Base-by-base conservation (phyloP, 64 coral and sea anemone species). In the Porites australiensis region DNA sequence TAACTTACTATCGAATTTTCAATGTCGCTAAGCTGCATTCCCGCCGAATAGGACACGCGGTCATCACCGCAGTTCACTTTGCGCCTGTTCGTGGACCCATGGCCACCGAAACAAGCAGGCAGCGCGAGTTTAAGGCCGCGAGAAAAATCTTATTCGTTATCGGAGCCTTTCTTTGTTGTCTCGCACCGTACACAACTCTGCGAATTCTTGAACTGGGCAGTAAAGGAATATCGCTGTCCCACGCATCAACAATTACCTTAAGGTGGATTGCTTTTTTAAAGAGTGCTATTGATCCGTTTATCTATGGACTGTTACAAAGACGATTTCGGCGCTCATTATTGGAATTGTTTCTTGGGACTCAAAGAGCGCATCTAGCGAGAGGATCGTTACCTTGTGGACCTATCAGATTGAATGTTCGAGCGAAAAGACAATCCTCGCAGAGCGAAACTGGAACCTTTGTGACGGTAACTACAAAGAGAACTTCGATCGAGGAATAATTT, bases 91-190 rank as follows among this genome's bases (percentile, higher is more conserved):
- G 86, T 6, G 88, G 83, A 20, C 65, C 90, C 10, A 70, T 87
- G 44, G 86, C 90, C 8, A 96, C 88, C 6, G 98, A 99, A 57
- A 79, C 92, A 3, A 96, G 98, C 43, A 67, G 98, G 1, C 98
- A 99, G 64, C 69, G 98, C 27, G 98, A 99, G 58, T 96, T 96
- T 37, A 93, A 95, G 44, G 94, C 98, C 14, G 98, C 98, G n/a
- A 85, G 98, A 9, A 99, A 99, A 83, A 99, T 99, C 48, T 66
- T 99, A 5, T 96, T 99, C 72, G 98, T 99, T 18, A 96, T 99
- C 12, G 98, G 94, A n/a, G 92, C 98, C 15, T 99, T 99, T 48
- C 21, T 99, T 15, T 96, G 91, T 51, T 99, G 98, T 64, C 85
- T 94, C 14, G 98, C 98, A 5, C 94, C 98, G 2, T 99, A 99